phyloP scores from a whole-genome alignment of 1,140 invertebrate species.

The Drosophila cardini region DNA sequence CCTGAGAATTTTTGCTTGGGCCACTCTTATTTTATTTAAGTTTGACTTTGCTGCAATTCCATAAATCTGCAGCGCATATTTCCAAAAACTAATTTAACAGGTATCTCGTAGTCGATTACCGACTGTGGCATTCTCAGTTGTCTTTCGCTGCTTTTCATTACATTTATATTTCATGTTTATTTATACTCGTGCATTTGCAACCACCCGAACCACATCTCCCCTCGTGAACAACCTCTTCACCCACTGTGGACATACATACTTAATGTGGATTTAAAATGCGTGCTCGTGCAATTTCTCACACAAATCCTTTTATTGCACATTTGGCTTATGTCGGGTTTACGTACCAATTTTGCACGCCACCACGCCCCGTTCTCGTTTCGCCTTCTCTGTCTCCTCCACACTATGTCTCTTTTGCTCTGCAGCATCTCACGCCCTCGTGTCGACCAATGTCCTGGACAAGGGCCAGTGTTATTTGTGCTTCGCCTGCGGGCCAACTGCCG shows the following conservation, averaged over 20 bases:
- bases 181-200: constrained; percentile 38
- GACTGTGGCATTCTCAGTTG: too few species aligned
- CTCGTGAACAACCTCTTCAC: not conserved
- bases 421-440: constrained; percentile 45
- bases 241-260: constrained; percentile 63
- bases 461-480: constrained; percentile 27
- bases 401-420: not conserved
- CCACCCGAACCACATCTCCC: not conserved
- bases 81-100: too few species aligned
- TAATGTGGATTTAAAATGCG: constrained; percentile 80
- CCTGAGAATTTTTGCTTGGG: too few species aligned
- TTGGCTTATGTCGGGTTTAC: constrained; percentile 73
- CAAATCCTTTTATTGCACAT: constrained; percentile 82
- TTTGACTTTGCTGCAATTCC: too few species aligned
- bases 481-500: constrained; percentile 56
- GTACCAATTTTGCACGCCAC: constrained; percentile 66
- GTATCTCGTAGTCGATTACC: too few species aligned
- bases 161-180: constrained; percentile 67
- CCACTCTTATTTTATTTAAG: too few species aligned
- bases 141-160: constrained; percentile 41
- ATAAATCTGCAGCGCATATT: too few species aligned
- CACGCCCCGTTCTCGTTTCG: not conserved
- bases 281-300: constrained; percentile 79
- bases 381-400: not conserved
- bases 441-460: constrained; percentile 39